phyloP scores from a whole-genome alignment of 2,797 vertebrate species.

The Microcaecilia unicolor region DNA sequence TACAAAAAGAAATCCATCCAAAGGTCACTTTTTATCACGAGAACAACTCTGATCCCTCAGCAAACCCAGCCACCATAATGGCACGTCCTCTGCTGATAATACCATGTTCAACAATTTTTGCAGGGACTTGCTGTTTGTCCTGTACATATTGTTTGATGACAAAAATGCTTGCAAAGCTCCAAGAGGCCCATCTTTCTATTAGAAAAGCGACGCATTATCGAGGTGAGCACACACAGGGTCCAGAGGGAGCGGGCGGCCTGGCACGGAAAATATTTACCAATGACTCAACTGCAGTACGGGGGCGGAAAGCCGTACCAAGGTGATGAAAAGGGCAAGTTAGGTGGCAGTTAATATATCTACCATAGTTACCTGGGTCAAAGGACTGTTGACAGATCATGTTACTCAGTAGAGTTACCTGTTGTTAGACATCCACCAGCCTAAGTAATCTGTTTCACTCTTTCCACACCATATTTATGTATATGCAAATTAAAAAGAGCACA shows the following conservation, averaged over 20 bases:
- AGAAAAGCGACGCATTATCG: conserved; percentile 21
- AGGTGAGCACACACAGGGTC: conserved; percentile 12
- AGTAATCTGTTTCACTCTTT: conserved; percentile 16
- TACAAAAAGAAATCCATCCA: conserved; percentile 12
- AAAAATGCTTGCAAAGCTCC: conserved; percentile 19
- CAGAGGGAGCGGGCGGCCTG: conserved; percentile 18
- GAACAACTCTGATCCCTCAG: background rate
- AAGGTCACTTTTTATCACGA: conserved; percentile 4
- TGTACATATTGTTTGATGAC: conserved; percentile 13
- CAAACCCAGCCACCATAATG: background rate
- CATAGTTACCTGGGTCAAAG: conserved; percentile 23
- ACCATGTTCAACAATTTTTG: conserved; percentile 7
- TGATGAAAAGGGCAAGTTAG: conserved; percentile 32
- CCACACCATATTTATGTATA: background rate
- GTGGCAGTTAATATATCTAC: conserved; percentile 33
- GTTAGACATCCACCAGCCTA: background rate
- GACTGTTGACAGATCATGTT: conserved; percentile 32
- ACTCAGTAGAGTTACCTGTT: conserved; percentile 34
- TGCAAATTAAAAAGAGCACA: conserved; percentile 7
- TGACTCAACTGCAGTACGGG: conserved; percentile 22
- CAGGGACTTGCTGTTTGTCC: conserved; percentile 15
- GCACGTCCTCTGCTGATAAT: conserved; percentile 8
- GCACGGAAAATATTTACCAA: conserved; percentile 35
- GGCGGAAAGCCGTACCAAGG: conserved; percentile 26
- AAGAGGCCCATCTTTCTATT: conserved; percentile 20